A percentile compares a stretch with the other conserved stretches of the same genome.
Conservation (phyloP, 2,888 invertebrate species). For the Tetanocera ferruginea region DNA sequence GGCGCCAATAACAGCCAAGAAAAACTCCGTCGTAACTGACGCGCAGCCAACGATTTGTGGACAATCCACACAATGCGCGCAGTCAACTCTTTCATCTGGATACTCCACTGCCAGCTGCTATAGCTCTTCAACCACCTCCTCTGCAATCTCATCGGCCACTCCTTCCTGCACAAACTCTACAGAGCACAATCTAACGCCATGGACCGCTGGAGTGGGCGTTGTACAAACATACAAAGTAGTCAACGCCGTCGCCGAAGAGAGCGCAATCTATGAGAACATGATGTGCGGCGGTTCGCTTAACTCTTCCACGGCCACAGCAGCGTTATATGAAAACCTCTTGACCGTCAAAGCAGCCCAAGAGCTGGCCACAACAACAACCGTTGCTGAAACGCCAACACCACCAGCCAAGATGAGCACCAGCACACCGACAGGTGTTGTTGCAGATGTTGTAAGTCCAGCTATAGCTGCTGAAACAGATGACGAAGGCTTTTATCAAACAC, state of each 20-base stretch:
- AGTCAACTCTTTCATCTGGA: conserved; percentile 59
- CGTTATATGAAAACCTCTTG: conserved; percentile 65
- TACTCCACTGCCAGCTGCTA: conserved; percentile 61
- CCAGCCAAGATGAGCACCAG: conserved; percentile 56
- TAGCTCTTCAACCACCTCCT: conserved; percentile 56
- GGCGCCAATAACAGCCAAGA: conserved; percentile 65
- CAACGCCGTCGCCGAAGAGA: conserved; percentile 52
- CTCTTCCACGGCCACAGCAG: conserved; percentile 49
- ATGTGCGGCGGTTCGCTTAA: conserved; percentile 44
- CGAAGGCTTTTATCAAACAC: conserved; percentile 65
- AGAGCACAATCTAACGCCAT: conserved; percentile 20
- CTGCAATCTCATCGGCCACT: conserved; percentile 52
- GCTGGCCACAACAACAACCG: conserved; percentile 49
- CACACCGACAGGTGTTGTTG: conserved; percentile 61
- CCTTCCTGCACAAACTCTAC: conserved; percentile 54
- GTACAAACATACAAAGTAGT: conserved; percentile 11
- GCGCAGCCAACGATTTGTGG: conserved; percentile 28
- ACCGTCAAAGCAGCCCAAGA: conserved; percentile 64
- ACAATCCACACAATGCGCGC: conserved; percentile 15
- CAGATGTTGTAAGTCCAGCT: not conserved
- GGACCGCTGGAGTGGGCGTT: not conserved
- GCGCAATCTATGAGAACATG: conserved; percentile 65
- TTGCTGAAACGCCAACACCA: not conserved
- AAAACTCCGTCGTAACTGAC: not conserved
- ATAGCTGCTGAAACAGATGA: conserved; percentile 43